Percentiles rank a stretch among this genome's conserved stretches.
These are phyloP conservation scores for Lethenteron camtschaticum DNA, from an alignment of 2,113 vertebrate species.

Conservation along the genomic window DNA sequence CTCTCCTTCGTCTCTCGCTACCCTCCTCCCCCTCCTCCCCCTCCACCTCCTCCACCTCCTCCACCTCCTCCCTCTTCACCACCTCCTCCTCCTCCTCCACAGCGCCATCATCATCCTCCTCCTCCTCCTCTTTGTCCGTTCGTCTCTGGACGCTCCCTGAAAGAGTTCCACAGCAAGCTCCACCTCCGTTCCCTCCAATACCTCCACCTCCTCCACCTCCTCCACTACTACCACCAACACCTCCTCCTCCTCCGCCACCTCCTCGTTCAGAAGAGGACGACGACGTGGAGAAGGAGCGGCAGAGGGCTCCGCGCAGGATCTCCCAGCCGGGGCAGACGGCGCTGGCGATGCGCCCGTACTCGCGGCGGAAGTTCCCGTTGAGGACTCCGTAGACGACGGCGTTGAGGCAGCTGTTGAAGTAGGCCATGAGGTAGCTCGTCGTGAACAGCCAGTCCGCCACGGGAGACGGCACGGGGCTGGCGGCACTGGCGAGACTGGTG, in stretches of 20 bases:
- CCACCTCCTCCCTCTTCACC: background rate
- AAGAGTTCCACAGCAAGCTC: background rate
- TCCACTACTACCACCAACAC: background rate
- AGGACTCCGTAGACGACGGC: conserved; percentile 39
- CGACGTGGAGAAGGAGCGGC: no score
- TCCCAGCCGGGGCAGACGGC: no score
- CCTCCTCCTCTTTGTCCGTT: background rate
- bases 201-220: background rate
- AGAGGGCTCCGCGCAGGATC: no score
- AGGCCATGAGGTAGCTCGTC: conserved; percentile 48
- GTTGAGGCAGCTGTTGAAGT: conserved; percentile 51
- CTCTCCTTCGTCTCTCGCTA: background rate
- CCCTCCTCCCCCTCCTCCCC: background rate
- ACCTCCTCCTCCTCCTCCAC: background rate
- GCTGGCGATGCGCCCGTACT: conserved; percentile 33
- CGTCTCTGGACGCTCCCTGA: background rate
- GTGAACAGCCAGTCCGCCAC: conserved; percentile 44
- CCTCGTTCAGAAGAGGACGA: no score
- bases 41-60: background rate
- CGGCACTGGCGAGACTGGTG: no score
- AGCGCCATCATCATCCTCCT: background rate
- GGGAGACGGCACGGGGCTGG: background rate
- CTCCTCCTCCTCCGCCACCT: no score
- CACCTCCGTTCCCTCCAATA: no score
- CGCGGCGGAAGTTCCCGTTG: conserved; percentile 44